Evolutionary conservation across 2,888 invertebrate genomes (phyloP), one percentile per base, ranked within the genome.

Genomic region (Dryomyza anilis): DNA sequence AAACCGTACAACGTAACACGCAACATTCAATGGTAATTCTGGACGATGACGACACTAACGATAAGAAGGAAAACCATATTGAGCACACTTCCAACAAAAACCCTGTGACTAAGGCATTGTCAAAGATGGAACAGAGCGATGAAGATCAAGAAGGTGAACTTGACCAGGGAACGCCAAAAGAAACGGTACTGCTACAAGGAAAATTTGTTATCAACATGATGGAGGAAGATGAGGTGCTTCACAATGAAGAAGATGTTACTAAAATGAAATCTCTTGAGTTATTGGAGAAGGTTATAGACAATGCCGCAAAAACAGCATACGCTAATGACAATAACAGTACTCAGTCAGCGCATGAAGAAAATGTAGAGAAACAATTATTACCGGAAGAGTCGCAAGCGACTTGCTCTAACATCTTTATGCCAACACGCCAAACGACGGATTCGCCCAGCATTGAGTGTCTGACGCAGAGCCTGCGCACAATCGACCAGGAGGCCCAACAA

Each of bases 381-480:
- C n/a, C n/a, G n/a, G n/a, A n/a, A n/a, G n/a, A n/a, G n/a, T n/a
- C n/a, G n/a, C n/a, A 25, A 29, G 48, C 48, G 5, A 16, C 30
- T 1, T 43, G 27, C n/a, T 68, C 71, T 30, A 73, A 72, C 66
- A 66, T 67, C 4, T 73, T 73, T 56, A 64, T 71, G 66, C 69
- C 71, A 5, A 64, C 68, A 14, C 69, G 68, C 4, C 68, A 67
- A 27, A 68, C 46, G 5, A 70, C 63, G 14, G 64, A 66, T 43
- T 71, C 71, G 14, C 71, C 73, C 0, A 68, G 69, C 7, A 70
- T 71, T 53, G 67, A 72, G 45, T 69, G 69, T 56, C 61, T 73
- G 23, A 67, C 73, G 1, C 68, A 71, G 33, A 72, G 69, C 6
- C 61, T 73, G 16, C 66, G 71, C 2, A 71, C 59, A n/a, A 70